A percentile compares a stretch with the other conserved stretches of the same genome.
These are phyloP conservation scores for Zaprionus ornatus DNA, from an alignment of 1,140 invertebrate genomes.

Conservation along the genomic window DNA sequence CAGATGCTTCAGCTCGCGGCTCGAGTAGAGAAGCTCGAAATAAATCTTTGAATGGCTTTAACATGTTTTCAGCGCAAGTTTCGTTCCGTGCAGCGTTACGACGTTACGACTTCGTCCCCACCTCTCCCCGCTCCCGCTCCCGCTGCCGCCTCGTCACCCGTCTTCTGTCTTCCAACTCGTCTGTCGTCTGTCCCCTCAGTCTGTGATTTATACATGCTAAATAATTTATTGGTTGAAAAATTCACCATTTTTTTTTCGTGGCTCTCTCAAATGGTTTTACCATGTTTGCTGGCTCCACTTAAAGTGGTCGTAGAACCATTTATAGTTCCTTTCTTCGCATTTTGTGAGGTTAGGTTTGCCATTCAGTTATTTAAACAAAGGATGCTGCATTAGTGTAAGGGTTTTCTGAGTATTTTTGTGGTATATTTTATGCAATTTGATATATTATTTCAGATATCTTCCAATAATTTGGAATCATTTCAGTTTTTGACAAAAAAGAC, in stretches of 20 bases:
- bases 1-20: constrained; percentile 12
- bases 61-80: constrained; percentile 65
- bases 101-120: not conserved
- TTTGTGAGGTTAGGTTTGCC: not conserved
- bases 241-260: constrained; percentile 16
- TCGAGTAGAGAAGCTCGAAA: constrained; percentile 45
- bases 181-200: constrained; percentile 3
- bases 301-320: constrained; percentile 26
- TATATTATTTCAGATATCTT: no score
- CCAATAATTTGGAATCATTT: no score
- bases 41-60: constrained; percentile 69
- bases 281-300: constrained; percentile 28
- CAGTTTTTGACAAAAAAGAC: no score
- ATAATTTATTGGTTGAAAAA: constrained; percentile 61
- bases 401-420: no score
- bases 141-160: not conserved
- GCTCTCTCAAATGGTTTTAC: constrained; percentile 34
- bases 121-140: not conserved
- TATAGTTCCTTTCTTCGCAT: constrained; percentile 3
- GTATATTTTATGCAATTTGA: no score
- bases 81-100: constrained; percentile 34
- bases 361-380: no score
- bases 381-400: no score
- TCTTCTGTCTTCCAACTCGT: not conserved
- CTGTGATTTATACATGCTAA: constrained; percentile 68